Evolutionary conservation across 2,888 invertebrate species (phyloP), one percentile per base, ranked within the genome.

Genomic region (Crocallis elinguaria): DNA sequence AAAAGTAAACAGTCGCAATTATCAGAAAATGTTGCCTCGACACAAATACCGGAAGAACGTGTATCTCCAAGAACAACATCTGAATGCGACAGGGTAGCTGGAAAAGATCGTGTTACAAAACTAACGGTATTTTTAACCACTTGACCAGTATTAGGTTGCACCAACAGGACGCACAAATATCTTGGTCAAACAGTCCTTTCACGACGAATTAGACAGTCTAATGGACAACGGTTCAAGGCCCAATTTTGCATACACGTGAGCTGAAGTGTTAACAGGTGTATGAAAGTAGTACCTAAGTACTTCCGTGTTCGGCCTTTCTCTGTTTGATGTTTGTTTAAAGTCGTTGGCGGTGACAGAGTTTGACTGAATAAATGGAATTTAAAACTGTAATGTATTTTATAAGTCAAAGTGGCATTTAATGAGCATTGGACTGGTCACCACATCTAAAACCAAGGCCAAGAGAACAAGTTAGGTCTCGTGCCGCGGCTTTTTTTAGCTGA

Each of bases 151-250:
- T 33, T 38, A 16, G 25, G n/a, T 44, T 29, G n/a, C 23, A 38
- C 37, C 12, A 53, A 42, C 25, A 46, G 41, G 42, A 46, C 36
- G 21, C 38, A 29, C 33, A 16, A 45, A 45, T 37, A 33, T 19
- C 23, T 39, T 39, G 13, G 12, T 2, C 25, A 39, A 12, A 49
- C 50, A 38, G 30, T 49, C 37, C 43, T 51, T 38, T 50, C 32
- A 39, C 33, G 36, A 39, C 33, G 25, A 23, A 25, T 44, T 52
- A 46, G 46, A 25, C 25, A 19, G 19, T 19, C 19, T 19, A 19
- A 19, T 19, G 19, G 9, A 4, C 25, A 23, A 29, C 38, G 13
- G 30, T 39, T n/a, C 25, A 27, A 27, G 21, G 12, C 11, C 19
- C 25, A 6, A 17, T 12, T 29, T 36, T 13, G 7, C 49, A 36